Evolutionary conservation across 2,797 vertebrate genomes (phyloP).

Genomic region (Chanos chanos): DNA sequence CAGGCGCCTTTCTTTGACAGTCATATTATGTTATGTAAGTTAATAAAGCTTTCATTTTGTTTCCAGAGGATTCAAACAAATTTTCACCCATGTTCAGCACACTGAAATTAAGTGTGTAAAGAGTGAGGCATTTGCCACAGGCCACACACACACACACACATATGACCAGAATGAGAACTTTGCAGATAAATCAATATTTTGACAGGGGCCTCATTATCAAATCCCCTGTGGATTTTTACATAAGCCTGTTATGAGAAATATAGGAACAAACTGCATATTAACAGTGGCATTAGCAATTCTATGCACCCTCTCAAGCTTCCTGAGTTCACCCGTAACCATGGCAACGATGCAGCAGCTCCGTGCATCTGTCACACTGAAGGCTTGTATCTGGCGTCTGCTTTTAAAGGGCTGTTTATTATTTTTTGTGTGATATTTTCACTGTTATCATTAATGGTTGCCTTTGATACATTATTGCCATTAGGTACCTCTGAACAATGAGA

Average conservation of each 20-base stretch:
- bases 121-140: too few relatives aligned
- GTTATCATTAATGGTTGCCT: background rate
- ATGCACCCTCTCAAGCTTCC: background rate
- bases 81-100: too few relatives aligned
- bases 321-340: conserved; percentile 25
- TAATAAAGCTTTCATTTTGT: too few relatives aligned
- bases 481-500: too few relatives aligned
- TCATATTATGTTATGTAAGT: too few relatives aligned
- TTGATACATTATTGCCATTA: background rate
- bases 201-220: background rate
- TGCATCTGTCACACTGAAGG: background rate
- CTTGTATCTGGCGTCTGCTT: conserved; percentile 6
- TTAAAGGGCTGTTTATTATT: conserved; percentile 7
- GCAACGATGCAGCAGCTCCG: conserved; percentile 13
- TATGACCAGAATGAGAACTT: too few relatives aligned
- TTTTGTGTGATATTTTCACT: background rate
- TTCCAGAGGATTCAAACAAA: too few relatives aligned
- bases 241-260: background rate
- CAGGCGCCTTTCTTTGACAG: too few relatives aligned
- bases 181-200: too few relatives aligned
- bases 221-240: background rate
- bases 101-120: too few relatives aligned
- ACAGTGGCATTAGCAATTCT: background rate
- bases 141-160: too few relatives aligned
- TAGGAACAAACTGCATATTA: conserved; percentile 3